Conservation (phyloP, 2,888 invertebrate genomes). For the Caenorhabditis afra region DNA sequence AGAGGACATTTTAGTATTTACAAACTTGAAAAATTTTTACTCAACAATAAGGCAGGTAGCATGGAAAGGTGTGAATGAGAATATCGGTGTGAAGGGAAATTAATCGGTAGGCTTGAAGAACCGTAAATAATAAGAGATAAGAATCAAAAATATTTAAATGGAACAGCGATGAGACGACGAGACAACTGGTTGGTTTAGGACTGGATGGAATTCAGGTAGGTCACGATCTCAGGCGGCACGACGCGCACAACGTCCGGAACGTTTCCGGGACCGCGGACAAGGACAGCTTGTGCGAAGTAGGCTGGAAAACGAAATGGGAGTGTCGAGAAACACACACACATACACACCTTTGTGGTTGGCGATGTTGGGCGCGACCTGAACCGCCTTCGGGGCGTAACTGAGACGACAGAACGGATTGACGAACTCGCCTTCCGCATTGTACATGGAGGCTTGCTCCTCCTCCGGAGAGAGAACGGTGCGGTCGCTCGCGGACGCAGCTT, state of each 20-base stretch:
- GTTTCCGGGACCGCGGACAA: constrained; percentile 58
- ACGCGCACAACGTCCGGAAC: constrained; percentile 32
- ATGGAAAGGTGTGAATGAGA: constrained; percentile 5
- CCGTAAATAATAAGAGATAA: constrained; percentile 45
- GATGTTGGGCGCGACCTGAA: constrained; percentile 62
- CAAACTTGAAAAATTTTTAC: not conserved
- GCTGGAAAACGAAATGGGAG: constrained; percentile 55
- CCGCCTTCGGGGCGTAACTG: constrained; percentile 68
- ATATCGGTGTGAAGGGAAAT: not conserved
- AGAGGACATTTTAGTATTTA: too few species aligned
- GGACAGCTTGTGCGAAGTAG: constrained; percentile 68
- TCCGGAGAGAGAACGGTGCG: constrained; percentile 61
- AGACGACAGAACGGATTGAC: constrained; percentile 76
- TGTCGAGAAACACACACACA: not conserved
- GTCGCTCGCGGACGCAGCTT: constrained; percentile 57
- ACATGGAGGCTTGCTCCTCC: constrained; percentile 70
- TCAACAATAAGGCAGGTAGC: constrained; percentile 15
- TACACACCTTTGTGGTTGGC: constrained; percentile 67
- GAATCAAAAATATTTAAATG: constrained; percentile 3
- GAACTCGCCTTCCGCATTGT: constrained; percentile 75
- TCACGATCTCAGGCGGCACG: constrained; percentile 50
- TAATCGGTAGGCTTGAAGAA: constrained; percentile 36
- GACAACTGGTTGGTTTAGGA: not conserved
- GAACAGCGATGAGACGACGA: constrained; percentile 1
- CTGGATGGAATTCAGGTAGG: constrained; percentile 41